Evolutionary conservation across 2,888 invertebrate species (phyloP).

Genomic region (Meiosimyza platycephala): DNA sequence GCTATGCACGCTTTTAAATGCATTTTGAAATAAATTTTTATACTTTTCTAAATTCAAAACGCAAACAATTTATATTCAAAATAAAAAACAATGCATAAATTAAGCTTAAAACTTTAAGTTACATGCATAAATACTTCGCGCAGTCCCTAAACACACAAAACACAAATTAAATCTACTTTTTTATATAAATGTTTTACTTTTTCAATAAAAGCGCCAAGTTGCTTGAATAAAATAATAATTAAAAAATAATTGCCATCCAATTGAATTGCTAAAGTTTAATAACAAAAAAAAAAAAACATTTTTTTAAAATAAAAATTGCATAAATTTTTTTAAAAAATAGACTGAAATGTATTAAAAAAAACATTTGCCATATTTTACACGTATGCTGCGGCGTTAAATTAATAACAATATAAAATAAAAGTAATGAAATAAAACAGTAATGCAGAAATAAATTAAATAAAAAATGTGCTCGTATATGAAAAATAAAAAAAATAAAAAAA

Average conservation of each 20-base stretch:
- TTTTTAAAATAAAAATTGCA: slow-evolving; percentile 43
- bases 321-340: slow-evolving; percentile 48
- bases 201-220: slow-evolving; percentile 16
- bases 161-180: slow-evolving; percentile 27
- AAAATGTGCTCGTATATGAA: too few species aligned
- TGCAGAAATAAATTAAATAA: too few species aligned
- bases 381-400: slow-evolving; percentile 32
- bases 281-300: slow-evolving; percentile 33
- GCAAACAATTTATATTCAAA: slow-evolving; percentile 31
- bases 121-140: slow-evolving; percentile 17
- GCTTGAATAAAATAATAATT: slow-evolving; percentile 25
- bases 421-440: too few species aligned
- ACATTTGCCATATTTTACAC: slow-evolving; percentile 40
- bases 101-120: too few species aligned
- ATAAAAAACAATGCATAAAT: slow-evolving; percentile 37
- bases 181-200: slow-evolving; percentile 19
- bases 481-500: too few species aligned
- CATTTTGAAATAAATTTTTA: slow-evolving; percentile 21
- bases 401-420: slow-evolving; percentile 39
- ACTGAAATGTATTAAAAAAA: slow-evolving; percentile 54
- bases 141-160: neutral
- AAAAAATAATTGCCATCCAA: slow-evolving; percentile 41
- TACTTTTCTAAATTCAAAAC: slow-evolving; percentile 32
- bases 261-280: slow-evolving; percentile 42
- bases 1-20: slow-evolving; percentile 1